Base-by-base conservation (phyloP, 1,140 invertebrate genomes). In the Drosophila subobscura region DNA sequence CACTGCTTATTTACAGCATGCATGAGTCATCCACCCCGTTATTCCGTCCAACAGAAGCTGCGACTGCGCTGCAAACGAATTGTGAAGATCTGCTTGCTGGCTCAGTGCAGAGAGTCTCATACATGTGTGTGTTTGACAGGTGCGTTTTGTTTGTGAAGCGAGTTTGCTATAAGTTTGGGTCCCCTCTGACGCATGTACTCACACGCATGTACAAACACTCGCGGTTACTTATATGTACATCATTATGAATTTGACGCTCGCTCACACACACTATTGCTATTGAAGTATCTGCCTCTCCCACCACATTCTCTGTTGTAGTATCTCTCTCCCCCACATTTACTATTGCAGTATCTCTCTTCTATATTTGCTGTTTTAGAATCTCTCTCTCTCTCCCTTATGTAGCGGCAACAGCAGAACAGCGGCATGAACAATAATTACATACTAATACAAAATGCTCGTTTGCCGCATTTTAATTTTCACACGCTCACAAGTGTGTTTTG, bases 401-500 rank as follows among this genome's bases (percentile, higher is more conserved):
- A 29, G 68, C 56, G 59, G 29, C 52, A 71, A 49, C 53, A 55
- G 44, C 53, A 63, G 40, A 51, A 2, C 55, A 71, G 29, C 52
- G 50, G 8, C 56, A 53, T 14, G 45, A 76, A 58, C 61, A 72
- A 85, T 86, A 85, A 86, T 86, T 80, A 84, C 81, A 84, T 70
- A 85, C 80, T 77, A 70, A 86, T 86, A 80, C 77, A 80, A 85
- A 86, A 73, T 86, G 81, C 80, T 84, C 77, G 80, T 86, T 85
- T 85, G 80, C 81, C 73, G 77, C 80, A 85, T 86, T 86, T 81
- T 80, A 53, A 81, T 81, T 81, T 85, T 85, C 81, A 86, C 80
- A 85, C 80, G 77, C 80, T 86, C 81, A 70, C 81, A 84, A 86
- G 80, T 86, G 80, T 76, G 29, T 79, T 79, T 76, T 16, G 20